These are phyloP conservation scores for Minunthozetes semirufus DNA, from an alignment of 2,888 invertebrate genomes.

Conservation along the genomic window DNA sequence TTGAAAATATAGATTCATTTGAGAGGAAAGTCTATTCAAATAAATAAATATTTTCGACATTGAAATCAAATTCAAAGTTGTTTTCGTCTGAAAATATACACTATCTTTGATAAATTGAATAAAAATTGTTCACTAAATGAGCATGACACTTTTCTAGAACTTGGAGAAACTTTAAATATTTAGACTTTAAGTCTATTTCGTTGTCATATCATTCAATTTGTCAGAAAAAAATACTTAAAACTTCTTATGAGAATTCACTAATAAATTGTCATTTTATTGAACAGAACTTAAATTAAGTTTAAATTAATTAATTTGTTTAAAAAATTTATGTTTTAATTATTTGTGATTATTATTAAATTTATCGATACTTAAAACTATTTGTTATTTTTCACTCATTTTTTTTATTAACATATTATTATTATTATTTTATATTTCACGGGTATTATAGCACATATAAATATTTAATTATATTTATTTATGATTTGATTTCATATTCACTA, in stretches of 20 bases:
- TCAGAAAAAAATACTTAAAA: not conserved
- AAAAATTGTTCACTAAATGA: not conserved
- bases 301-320: not conserved
- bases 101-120: not conserved
- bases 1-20: no score
- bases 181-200: not conserved
- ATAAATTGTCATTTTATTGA: not conserved
- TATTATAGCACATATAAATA: not conserved
- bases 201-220: not conserved
- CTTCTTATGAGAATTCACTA: not conserved
- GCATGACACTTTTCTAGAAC: not conserved
- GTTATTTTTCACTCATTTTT: not conserved
- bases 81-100: not conserved
- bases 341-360: not conserved
- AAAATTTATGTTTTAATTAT: not conserved
- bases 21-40: not conserved
- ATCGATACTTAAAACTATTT: not conserved
- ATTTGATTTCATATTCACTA: not conserved
- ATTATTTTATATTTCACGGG: not conserved
- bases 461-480: conserved; percentile 1
- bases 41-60: not conserved
- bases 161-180: not conserved
- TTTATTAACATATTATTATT: not conserved
- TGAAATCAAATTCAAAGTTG: not conserved
- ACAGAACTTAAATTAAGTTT: not conserved